Conservation (phyloP, 2,113 vertebrate genomes). For the Sardina pilchardus region DNA sequence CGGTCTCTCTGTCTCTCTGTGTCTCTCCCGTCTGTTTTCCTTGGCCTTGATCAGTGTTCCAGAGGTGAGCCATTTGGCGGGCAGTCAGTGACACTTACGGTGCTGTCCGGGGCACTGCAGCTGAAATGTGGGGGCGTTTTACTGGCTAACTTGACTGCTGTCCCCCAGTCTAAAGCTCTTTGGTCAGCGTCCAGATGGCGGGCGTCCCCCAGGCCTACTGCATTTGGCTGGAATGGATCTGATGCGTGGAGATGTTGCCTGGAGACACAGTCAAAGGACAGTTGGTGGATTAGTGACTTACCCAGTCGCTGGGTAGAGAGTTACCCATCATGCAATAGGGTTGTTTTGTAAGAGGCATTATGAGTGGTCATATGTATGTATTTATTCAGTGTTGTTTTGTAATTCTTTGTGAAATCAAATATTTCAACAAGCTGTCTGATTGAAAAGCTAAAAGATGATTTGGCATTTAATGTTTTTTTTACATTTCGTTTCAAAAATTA, state of each 20-base stretch:
- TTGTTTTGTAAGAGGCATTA: not conserved
- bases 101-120: constrained; percentile 78
- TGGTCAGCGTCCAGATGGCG: constrained; percentile 57
- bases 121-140: constrained; percentile 74
- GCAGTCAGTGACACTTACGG: constrained; percentile 82
- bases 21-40: not conserved
- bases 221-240: constrained; percentile 63
- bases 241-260: constrained; percentile 77
- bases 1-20: not conserved
- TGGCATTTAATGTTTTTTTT: not conserved
- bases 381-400: not conserved
- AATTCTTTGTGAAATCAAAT: not conserved
- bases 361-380: not conserved
- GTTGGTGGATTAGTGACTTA: not conserved
- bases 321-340: not conserved
- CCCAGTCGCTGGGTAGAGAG: not conserved
- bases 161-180: constrained; percentile 66
- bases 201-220: constrained; percentile 62
- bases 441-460: not conserved
- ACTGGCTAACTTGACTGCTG: constrained; percentile 67
- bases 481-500: not conserved
- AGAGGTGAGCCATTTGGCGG: constrained; percentile 19
- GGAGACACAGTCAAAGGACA: constrained; percentile 28
- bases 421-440: not conserved
- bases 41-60: not conserved